Base-by-base conservation (phyloP, 2,797 vertebrate genomes). In the Gephyroberyx darwinii region DNA sequence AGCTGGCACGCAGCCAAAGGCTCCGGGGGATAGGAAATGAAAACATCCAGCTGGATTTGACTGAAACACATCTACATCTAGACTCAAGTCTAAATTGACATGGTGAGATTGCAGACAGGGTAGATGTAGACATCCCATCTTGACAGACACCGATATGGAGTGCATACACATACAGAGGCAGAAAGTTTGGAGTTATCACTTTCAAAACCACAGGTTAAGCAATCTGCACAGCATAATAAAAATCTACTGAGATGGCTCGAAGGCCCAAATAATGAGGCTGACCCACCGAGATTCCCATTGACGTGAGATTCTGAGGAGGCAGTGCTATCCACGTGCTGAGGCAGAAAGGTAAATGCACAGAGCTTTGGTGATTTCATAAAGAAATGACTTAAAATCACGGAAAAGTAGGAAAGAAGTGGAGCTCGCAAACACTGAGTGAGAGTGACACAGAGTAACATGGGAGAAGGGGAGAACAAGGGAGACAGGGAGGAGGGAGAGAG, bases 1-100 rank as follows among this genome's bases (percentile, higher is more conserved):
- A 84, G 78, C 77, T 89, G 90, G 89, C 74, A 26, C 65, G 5
- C 13, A 4, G 78, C 88, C 86, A 90, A 7, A 51, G 52, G 73
- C 60, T 63, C 71, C 22, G 61, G 73, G 51, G 78, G 77, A 80
- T 20, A 62, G 73, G 73, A 84, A 83, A 87, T 62, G 62, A 77
- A 82, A 74, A 69, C 6, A 13, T 82, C 74, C 64, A 62, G 71
- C 67, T 81, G 58, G 66, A 56, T 47, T 80, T 84, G 78, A 50
- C 63, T 35, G 19, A 51, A 16, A 74, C 41, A 62, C 77, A 81
- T 31, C 33, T 45, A 26, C 35, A 59, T 74, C 39, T 5, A 41
- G 43, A 41, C 55, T 9, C 54, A 57, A n/a, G 30, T n/a, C 54
- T 43, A 9, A 63, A 63, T n/a, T 2, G 31, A 52, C 51, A 55